These are phyloP conservation scores for Synchiropus splendidus DNA, from an alignment of 2,113 vertebrate species.

Conservation along the genomic window DNA sequence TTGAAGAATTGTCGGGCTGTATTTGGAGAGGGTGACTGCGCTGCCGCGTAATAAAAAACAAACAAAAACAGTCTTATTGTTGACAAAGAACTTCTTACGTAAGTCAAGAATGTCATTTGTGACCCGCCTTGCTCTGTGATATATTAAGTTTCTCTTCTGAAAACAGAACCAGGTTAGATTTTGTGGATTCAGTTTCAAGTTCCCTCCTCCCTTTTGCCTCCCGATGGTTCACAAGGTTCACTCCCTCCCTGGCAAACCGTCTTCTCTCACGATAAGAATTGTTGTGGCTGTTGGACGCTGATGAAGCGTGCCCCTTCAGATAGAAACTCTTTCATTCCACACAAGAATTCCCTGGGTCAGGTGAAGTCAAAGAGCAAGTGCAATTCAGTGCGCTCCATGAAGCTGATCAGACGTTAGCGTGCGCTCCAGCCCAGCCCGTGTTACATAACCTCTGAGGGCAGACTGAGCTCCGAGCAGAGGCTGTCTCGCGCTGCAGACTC, in stretches of 20 bases:
- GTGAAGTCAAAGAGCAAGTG: constrained; percentile 17
- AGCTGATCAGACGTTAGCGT: constrained; percentile 36
- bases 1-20: constrained; percentile 24
- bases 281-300: too few relatives aligned
- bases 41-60: too few relatives aligned
- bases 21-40: constrained; percentile 32
- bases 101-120: constrained; percentile 13
- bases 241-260: neutral
- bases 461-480: too few relatives aligned
- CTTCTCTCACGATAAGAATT: neutral
- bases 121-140: constrained; percentile 13
- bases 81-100: constrained; percentile 22
- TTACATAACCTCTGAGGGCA: constrained; percentile 49
- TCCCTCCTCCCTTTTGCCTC: constrained; percentile 11
- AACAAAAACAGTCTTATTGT: too few relatives aligned
- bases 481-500: constrained; percentile 41
- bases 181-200: constrained; percentile 29
- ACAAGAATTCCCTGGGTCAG: constrained; percentile 5
- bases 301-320: too few relatives aligned
- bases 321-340: constrained; percentile 15
- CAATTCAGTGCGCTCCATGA: constrained; percentile 19
- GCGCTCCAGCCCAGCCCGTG: constrained; percentile 7
- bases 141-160: constrained; percentile 23
- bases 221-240: constrained; percentile 10
- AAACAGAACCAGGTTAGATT: constrained; percentile 19